Evolutionary conservation across 2,113 vertebrate genomes (phyloP), one percentile per base, ranked within the genome.

Genomic region (Pseudorasbora parva): DNA sequence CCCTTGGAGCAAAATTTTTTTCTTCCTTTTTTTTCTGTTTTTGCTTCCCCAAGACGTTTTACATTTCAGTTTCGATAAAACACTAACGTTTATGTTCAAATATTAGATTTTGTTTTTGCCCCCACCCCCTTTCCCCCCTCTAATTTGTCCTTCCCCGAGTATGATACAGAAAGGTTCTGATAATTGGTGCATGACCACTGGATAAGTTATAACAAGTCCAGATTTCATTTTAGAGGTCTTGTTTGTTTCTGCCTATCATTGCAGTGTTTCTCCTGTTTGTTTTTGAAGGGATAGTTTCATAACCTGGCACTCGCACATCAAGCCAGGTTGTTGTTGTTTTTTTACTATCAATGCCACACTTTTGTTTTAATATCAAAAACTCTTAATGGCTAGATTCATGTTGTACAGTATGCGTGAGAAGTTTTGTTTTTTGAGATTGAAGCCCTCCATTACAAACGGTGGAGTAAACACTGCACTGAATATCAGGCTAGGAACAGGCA

Each of bases 401-500:
- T 66, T 83, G 69, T 73, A 23, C 76, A 59, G 59, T 54, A 43
- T 25, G 45, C 27, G 41, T 66, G 60, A 68, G 60, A 66, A 2
- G 56, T 30, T 62, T 79, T 15, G 62, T 76, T 76, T 71, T 33
- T 2, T 79, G 15, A 66, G 25, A 51, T 83, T 73, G 51, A 72
- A 78, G 57, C 51, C 23, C 49, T 81, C 41, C 64, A 72, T 57
- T 84, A 73, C 73, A 30, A 68, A 73, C 59, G 19, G 23, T 8
- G 82, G 51, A 43, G 51, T 6, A 11, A 23, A 57, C 76, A 82
- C 75, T 75, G 69, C 73, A 96, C 95, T 95, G 94, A 96, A 94
- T 93, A 93, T 92, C 93, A 92, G 94, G 94, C 94, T 93, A 93
- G 92, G 92, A 94, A 85, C 21, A 86, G 88, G 95, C 95, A 93